These are phyloP conservation scores for Acanthacorydalis orientalis DNA, from an alignment of 2,888 invertebrate species.

Conservation along the genomic window DNA sequence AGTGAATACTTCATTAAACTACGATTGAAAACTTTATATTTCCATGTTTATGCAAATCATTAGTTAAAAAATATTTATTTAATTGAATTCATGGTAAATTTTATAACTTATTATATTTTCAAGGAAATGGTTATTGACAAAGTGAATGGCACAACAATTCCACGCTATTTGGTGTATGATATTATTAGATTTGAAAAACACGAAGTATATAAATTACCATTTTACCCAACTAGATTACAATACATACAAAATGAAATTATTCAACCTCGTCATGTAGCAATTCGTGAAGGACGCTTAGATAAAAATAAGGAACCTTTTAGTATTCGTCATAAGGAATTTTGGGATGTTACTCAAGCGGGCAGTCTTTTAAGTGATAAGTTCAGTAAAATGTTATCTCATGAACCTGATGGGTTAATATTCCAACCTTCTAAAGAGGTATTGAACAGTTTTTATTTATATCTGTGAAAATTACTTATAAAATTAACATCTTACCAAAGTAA, in stretches of 20 bases:
- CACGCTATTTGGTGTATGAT: conserved; percentile 90
- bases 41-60: neutral
- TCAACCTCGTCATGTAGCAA: conserved; percentile 55
- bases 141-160: conserved; percentile 53
- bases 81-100: neutral
- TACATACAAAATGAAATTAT: conserved; percentile 63
- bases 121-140: conserved; percentile 96
- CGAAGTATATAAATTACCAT: conserved; percentile 59
- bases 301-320: conserved; percentile 76
- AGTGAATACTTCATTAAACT: too few species aligned
- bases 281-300: conserved; percentile 54
- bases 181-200: conserved; percentile 68
- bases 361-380: conserved; percentile 71
- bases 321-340: conserved; percentile 80
- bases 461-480: neutral
- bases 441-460: neutral
- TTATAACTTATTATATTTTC: conserved; percentile 15
- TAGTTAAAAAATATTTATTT: neutral
- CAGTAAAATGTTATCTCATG: conserved; percentile 68
- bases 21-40: too few species aligned
- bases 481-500: neutral
- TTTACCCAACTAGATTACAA: conserved; percentile 54
- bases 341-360: conserved; percentile 57
- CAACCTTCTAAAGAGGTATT: conserved; percentile 73
- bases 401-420: conserved; percentile 96